Evolutionary conservation across 2,797 vertebrate species (phyloP), one percentile per base, ranked within the genome.

Genomic region (Pipistrellus nathusii): DNA sequence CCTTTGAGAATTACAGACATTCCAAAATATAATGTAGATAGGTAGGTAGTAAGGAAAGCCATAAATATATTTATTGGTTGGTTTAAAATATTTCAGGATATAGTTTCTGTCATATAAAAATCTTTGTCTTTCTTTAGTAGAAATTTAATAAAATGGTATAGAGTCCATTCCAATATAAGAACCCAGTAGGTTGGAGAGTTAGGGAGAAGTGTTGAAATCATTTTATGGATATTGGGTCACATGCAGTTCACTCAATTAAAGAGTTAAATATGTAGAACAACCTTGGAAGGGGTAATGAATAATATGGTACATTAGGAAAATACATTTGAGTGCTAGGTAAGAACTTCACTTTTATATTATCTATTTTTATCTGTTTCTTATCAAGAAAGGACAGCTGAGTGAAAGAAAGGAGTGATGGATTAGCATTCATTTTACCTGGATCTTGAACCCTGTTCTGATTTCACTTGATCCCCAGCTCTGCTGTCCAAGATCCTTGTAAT

Each of bases 61-160:
- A 17, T 88, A 75, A 68, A 6, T 91, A n/a, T 46, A 6, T 51
- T 89, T 84, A 55, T 84, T 94, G 41, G 46, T 73, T 90, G 71
- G 15, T 62, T 76, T 62, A 93, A 84, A 71, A 46, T 73, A 35
- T 53, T 77, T 83, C 20, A 46, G 57, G 38, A n/a, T 80, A 9
- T 71, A 41, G 46, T 82, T 95, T 87, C 44, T 83, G 46, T 86
- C 53, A 30, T 21, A 18, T 80, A 57, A 78, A 85, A 92, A 38
- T 76, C 41, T 68, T 83, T 85, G 30, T 88, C 38, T 64, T 95
- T 93, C 41, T 91, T 81, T 66, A 66, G 9, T 72, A 80, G 80
- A 72, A 91, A 62, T 51, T 46, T 87, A 81, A 44, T 51, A 85
- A 91, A 64, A 44, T 5, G 13, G 46, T 46, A 13, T 53, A 44